phyloP scores from a whole-genome alignment of 2,113 vertebrate genomes.

The Ctenomys sociabilis region DNA sequence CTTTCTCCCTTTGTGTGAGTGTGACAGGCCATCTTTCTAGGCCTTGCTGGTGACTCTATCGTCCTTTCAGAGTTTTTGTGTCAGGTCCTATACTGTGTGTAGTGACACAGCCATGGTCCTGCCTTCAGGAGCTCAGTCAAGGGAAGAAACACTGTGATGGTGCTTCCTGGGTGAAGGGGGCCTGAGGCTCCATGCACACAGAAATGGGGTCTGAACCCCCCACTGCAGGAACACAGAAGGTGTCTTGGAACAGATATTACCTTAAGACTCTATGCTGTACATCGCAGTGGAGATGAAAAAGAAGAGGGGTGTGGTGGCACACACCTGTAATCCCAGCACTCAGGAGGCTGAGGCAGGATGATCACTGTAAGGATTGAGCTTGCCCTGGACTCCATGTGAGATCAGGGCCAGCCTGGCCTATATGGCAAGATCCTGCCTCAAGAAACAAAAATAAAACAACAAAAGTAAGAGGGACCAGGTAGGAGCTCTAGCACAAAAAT shows the following conservation, averaged over 20 bases:
- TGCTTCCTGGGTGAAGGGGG: not conserved
- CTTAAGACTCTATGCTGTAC: not conserved
- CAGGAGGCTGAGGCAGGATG: not conserved
- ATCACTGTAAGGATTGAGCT: not conserved
- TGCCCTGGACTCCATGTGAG: not conserved
- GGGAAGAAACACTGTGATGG: not conserved
- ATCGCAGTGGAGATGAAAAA: not conserved
- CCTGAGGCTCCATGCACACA: too few relatives aligned
- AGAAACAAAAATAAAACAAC: not conserved
- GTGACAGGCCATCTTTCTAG: not conserved
- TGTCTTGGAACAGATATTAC: not conserved
- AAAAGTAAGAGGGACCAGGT: not conserved
- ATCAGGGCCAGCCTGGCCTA: not conserved
- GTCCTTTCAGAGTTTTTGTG: conserved; percentile 1
- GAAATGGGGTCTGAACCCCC: not conserved
- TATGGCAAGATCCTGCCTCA: not conserved
- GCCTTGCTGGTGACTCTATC: not conserved
- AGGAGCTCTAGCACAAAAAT: not conserved
- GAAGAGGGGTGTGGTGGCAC: not conserved
- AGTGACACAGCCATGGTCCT: too few relatives aligned
- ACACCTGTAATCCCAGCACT: not conserved
- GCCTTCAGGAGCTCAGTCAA: not conserved
- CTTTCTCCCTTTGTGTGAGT: not conserved
- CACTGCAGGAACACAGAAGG: not conserved
- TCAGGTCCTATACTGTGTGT: not conserved